Percentiles rank a stretch among this genome's conserved stretches.
phyloP scores from a whole-genome alignment of 2,797 vertebrate species.

The Platalea minor region DNA sequence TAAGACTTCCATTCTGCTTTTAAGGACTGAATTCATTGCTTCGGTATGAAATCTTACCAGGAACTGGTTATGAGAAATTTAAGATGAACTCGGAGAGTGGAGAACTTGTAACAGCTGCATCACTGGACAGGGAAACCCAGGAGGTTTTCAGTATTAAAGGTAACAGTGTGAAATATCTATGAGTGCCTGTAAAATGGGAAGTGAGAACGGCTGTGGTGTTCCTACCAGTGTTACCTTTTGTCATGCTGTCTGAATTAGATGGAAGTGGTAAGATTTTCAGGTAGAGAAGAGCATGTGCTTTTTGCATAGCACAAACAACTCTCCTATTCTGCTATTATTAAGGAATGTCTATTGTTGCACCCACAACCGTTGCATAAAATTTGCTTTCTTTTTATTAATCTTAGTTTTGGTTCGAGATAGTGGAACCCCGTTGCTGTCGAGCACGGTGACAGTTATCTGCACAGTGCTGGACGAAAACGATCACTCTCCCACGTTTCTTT shows the following conservation, averaged over 20 bases:
- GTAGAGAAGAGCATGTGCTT: background rate
- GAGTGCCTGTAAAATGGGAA: background rate
- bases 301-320: background rate
- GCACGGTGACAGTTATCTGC: conserved; percentile 79
- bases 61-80: conserved; percentile 82
- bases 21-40: conserved; percentile 76
- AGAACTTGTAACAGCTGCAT: conserved; percentile 78
- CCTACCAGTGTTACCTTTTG: background rate
- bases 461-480: conserved; percentile 89
- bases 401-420: conserved; percentile 87
- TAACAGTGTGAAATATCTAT: conserved; percentile 52
- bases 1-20: conserved; percentile 37
- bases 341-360: background rate
- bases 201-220: background rate
- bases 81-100: conserved; percentile 83
- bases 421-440: conserved; percentile 76
- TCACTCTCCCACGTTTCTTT: conserved; percentile 81
- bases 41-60: conserved; percentile 81
- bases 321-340: background rate
- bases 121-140: conserved; percentile 86
- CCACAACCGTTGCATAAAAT: background rate
- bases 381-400: conserved; percentile 6
- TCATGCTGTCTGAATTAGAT: background rate
- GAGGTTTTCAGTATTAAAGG: conserved; percentile 83
- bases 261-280: background rate